These are phyloP conservation scores for Mesaphorura yosii DNA, from an alignment of 1,140 invertebrate genomes.

Conservation along the genomic window DNA sequence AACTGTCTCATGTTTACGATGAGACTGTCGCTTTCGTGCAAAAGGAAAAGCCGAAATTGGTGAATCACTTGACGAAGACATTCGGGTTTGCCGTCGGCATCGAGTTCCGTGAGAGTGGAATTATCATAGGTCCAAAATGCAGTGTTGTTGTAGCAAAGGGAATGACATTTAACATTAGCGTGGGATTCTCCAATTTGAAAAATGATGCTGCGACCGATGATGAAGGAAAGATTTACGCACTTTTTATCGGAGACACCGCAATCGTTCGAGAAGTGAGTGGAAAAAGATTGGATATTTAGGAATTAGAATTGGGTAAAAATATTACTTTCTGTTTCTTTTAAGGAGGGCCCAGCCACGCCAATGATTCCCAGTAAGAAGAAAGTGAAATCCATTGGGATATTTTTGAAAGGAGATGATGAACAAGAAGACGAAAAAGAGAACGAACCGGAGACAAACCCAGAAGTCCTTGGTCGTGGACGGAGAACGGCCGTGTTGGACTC, in stretches of 20 bases:
- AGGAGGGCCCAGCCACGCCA: conserved; percentile 66
- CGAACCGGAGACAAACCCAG: conserved; percentile 41
- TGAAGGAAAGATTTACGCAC: conserved; percentile 77
- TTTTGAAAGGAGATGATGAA: conserved; percentile 69
- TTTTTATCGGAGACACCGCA: conserved; percentile 95
- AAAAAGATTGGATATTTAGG: background rate
- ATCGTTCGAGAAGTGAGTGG: conserved; percentile 67
- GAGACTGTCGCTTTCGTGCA: conserved; percentile 69
- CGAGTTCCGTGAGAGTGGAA: conserved; percentile 90
- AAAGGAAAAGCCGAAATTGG: conserved; percentile 69
- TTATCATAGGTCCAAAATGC: conserved; percentile 84
- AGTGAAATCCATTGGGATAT: conserved; percentile 91
- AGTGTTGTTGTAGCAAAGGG: conserved; percentile 69
- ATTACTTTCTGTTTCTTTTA: conserved; percentile 11
- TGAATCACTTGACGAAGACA: conserved; percentile 86
- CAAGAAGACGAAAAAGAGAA: conserved; percentile 71
- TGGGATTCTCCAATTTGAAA: conserved; percentile 78
- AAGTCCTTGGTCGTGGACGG: conserved; percentile 66
- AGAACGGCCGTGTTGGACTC: conserved; percentile 88
- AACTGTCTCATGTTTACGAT: conserved; percentile 82
- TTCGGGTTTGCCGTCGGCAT: conserved; percentile 96
- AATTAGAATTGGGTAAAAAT: background rate
- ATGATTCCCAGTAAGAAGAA: conserved; percentile 91
- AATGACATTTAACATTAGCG: conserved; percentile 94
- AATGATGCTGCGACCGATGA: conserved; percentile 75